Base-by-base conservation (phyloP, 1,140 invertebrate genomes). In the Carcinoscorpius rotundicauda region DNA sequence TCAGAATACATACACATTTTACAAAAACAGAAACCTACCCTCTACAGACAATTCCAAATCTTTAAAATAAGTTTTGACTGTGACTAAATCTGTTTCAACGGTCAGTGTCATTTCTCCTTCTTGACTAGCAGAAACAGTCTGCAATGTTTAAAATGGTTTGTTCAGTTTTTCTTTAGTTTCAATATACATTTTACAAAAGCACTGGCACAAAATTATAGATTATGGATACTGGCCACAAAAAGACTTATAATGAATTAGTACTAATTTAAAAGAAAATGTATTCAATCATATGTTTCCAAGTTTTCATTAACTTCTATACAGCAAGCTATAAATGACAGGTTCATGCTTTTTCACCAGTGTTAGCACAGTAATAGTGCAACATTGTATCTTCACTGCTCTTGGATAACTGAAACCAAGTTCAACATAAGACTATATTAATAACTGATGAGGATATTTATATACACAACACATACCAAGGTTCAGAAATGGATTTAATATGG, bases 11-110 rank as follows among this genome's bases (percentile, higher is more conserved):
- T n/a, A 55, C 53, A 55, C 53, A n/a, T 55, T 55, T 55, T 55
- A 55, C 3, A 9, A 9, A 55, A 55, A 9, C 8, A 9, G 2
- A 55, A 9, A 55, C n/a, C 50, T 60, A 29, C 29, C 29, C 2
- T 29, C 29, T 29, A 29, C 29, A 29, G 59, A 62, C 53, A 71
- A 62, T 50, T 72, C 58, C 1, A 81, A 73, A 70, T 84, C 82
- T 71, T 82, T 83, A 72, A 91, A 93, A 71, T 88, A 82, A 1
- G 87, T 87, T 9, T 86, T 85, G 11, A 93, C 83, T 9, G 83
- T 85, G 1, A 86, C 88, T 74, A 83, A 82, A 69, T 87, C 85
- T 4, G 87, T 87, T 71, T 86, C 85, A 6, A 90, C 84, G 68
- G 85, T 84, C 3, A 93, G 75, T 60, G 82, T 83, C 11, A 93